Conservation (phyloP, 2,888 invertebrate genomes). For the Fragum whitleyi region DNA sequence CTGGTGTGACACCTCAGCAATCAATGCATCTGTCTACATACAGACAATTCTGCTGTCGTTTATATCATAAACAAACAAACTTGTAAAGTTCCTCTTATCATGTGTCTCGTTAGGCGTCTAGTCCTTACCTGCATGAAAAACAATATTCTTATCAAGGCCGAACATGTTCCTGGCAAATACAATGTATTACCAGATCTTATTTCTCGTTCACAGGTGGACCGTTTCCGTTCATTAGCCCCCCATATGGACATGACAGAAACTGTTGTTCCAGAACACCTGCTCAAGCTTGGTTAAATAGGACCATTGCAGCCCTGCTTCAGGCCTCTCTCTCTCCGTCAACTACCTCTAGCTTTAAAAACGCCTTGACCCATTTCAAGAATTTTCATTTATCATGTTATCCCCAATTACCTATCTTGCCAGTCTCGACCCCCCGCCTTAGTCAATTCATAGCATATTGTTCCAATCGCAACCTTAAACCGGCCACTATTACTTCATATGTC, state of each 20-base stretch:
- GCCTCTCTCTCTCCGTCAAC: slow-evolving; percentile 28
- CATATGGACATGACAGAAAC: slow-evolving; percentile 38
- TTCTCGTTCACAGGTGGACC: slow-evolving; percentile 55
- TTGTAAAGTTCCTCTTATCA: slow-evolving; percentile 42
- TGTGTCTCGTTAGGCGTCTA: slow-evolving; percentile 48
- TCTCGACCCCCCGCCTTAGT: slow-evolving; percentile 12
- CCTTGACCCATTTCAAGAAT: slow-evolving; percentile 16
- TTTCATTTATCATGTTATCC: slow-evolving; percentile 32
- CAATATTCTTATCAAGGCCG: slow-evolving; percentile 44
- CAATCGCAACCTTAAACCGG: not conserved
- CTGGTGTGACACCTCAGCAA: slow-evolving; percentile 45
- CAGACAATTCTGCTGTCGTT: slow-evolving; percentile 57
- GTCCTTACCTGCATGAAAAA: slow-evolving; percentile 46
- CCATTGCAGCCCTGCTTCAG: not conserved
- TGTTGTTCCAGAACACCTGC: slow-evolving; percentile 28
- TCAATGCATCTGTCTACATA: slow-evolving; percentile 42
- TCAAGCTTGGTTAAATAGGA: not conserved
- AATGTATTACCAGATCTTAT: slow-evolving; percentile 56
- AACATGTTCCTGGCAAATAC: slow-evolving; percentile 47
- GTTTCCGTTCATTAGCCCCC: slow-evolving; percentile 43
- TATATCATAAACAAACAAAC: slow-evolving; percentile 56
- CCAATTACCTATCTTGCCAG: not conserved
- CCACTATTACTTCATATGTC: slow-evolving; percentile 32
- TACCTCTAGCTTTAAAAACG: slow-evolving; percentile 19
- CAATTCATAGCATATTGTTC: slow-evolving; percentile 34